Evolutionary conservation across 2,797 vertebrate species (phyloP).

Genomic region (Catharus ustulatus): DNA sequence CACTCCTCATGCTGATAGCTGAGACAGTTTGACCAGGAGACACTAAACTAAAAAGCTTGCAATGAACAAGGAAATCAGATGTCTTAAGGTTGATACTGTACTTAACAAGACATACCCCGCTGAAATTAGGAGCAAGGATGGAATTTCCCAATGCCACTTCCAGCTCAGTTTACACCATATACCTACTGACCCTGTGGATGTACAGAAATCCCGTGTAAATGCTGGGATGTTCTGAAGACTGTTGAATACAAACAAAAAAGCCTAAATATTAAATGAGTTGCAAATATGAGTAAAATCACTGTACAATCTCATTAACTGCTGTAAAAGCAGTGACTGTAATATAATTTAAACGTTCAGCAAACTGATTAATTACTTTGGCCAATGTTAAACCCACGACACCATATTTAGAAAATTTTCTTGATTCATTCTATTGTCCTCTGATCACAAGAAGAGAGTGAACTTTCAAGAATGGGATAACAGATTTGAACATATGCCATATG

Average conservation of each 20-base stretch:
- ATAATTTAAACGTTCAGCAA: neutral
- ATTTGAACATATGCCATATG: constrained; percentile 51
- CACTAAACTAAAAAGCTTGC: neutral
- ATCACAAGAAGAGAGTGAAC: constrained; percentile 1
- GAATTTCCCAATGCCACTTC: neutral
- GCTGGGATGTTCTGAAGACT: neutral
- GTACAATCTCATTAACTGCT: neutral
- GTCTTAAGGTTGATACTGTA: neutral
- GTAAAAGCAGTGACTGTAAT: neutral
- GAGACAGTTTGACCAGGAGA: neutral
- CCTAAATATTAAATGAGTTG: neutral
- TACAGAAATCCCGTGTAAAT: neutral
- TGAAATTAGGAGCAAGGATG: neutral
- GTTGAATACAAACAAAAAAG: neutral
- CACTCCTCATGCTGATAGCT: neutral
- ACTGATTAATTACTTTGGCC: neutral
- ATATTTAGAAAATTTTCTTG: neutral
- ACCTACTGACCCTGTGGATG: neutral
- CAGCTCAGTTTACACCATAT: neutral
- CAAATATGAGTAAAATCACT: neutral
- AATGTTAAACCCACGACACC: too few relatives aligned
- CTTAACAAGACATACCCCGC: neutral
- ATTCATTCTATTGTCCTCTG: constrained; percentile 39
- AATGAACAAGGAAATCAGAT: neutral
- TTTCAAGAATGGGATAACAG: constrained; percentile 12